These are phyloP conservation scores for Octodonta nipae DNA, from an alignment of 2,888 invertebrate genomes.

Conservation along the genomic window DNA sequence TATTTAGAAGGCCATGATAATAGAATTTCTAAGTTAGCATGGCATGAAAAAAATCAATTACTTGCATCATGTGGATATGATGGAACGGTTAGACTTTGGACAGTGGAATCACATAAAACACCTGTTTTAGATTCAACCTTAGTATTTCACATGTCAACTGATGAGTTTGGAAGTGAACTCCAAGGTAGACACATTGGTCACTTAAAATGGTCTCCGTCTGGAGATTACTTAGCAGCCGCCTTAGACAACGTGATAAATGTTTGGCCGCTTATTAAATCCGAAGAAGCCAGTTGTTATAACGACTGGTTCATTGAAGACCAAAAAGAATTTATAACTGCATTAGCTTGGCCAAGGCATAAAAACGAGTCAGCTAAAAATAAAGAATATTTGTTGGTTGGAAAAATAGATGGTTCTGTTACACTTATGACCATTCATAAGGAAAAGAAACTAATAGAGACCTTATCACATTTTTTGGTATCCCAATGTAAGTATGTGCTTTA, in stretches of 20 bases:
- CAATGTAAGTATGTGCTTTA: too few species aligned
- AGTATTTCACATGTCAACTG: slow-evolving; percentile 39
- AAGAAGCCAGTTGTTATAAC: slow-evolving; percentile 20
- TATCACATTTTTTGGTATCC: slow-evolving; percentile 30
- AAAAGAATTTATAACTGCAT: slow-evolving; percentile 37
- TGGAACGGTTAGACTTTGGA: slow-evolving; percentile 48
- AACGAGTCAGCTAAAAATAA: slow-evolving; percentile 14
- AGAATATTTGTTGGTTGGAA: slow-evolving; percentile 40
- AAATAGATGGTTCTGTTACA: slow-evolving; percentile 39
- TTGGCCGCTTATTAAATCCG: slow-evolving; percentile 38
- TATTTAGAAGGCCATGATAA: slow-evolving; percentile 45
- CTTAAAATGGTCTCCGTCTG: slow-evolving; percentile 41
- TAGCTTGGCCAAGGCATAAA: slow-evolving; percentile 38
- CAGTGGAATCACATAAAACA: slow-evolving; percentile 30
- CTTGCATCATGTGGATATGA: slow-evolving; percentile 47
- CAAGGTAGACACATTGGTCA: slow-evolving; percentile 31
- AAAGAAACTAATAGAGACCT: slow-evolving; percentile 25
- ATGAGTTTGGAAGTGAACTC: slow-evolving; percentile 38
- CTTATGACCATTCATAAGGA: slow-evolving; percentile 29
- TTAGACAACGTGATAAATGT: slow-evolving; percentile 45
- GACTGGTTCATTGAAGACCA: slow-evolving; percentile 37
- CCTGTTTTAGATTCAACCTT: slow-evolving; percentile 39
- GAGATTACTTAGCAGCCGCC: slow-evolving; percentile 43
- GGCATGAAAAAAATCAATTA: slow-evolving; percentile 35
- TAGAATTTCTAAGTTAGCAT: slow-evolving; percentile 29